Base-by-base conservation (phyloP, 2,888 invertebrate genomes). In the Amblyjoppa proteus region DNA sequence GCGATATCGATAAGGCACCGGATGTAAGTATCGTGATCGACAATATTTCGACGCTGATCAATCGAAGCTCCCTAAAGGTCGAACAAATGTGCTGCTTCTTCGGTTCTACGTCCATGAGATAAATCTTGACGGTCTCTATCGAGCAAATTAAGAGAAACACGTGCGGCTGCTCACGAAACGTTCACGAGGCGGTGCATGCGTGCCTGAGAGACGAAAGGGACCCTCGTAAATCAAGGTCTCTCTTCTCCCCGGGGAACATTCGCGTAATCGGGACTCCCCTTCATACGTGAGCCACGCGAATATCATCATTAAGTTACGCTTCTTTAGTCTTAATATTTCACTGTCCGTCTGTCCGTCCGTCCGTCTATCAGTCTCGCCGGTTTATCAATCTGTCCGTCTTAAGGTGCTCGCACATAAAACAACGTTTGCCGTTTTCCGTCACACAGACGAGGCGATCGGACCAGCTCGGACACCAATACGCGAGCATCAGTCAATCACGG, bases 221-320 rank as follows among this genome's bases (percentile, higher is more conserved):
- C n/a, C 25, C 38, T 71, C 34, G 73, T 83, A 68, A 83, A 78
- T 83, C 78, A 78, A 68, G 71, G 41, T 71, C 45, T 45, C 56
- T 3, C 16, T 58, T 38, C 16, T 16, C 74, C 41, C 74, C 45
- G 3, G 45, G 58, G 28, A 74, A 74, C 28, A 45, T 41, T 61
- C 11, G 2, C 28, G 41, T 58, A 73, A 73, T 73, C 41, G 38
- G 41, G 38, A 56, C 41, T 28, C 6, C 61, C 34, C 7, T 58
- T 25, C 28, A 58, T 28, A 74, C 28, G 41, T 6, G 45, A 25
- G 4, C 45, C 61, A n/a, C 51, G 28, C 58, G 45, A 20, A 45
- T 28, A 74, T 74, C 25, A 28, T 58, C 74, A 45, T 58, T 74
- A 74, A 28, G 56, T 58, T 25, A 25, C 56, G 13, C 11, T 25